phyloP scores from a whole-genome alignment of 1,140 invertebrate species.

The Neotoxoptera formosana region DNA sequence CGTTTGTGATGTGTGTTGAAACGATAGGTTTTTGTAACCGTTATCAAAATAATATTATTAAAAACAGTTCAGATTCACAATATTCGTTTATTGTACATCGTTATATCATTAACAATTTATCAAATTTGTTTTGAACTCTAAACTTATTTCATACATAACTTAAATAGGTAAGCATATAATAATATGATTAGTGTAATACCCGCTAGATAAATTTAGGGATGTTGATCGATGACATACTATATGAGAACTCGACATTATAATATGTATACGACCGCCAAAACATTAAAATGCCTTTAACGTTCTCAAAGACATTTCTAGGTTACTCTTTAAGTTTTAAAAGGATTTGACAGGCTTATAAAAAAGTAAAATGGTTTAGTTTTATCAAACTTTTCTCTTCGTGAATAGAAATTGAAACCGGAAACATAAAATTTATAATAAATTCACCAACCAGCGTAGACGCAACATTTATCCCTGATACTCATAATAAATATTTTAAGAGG shows the following conservation, averaged over 20 bases:
- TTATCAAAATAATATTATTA: not conserved
- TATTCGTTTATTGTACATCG: not conserved
- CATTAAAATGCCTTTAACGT: not conserved
- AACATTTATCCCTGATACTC: not conserved
- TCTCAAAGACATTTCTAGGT: not conserved
- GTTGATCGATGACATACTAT: not conserved
- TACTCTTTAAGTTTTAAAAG: not conserved
- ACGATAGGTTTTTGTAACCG: not conserved
- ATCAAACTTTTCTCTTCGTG: not conserved
- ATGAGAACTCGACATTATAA: not conserved
- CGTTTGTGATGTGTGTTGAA: not conserved
- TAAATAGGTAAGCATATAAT: not conserved
- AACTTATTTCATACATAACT: not conserved
- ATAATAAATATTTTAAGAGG: slow-evolving; percentile 16
- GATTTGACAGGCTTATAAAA: not conserved
- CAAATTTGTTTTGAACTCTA: not conserved
- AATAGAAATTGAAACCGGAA: not conserved
- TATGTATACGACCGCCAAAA: not conserved
- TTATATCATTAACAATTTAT: not conserved
- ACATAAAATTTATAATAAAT: slow-evolving; percentile 4
- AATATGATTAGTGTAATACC: not conserved
- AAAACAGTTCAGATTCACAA: not conserved
- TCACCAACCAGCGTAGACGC: not conserved
- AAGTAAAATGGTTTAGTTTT: slow-evolving; percentile 25
- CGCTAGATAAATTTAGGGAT: not conserved